Conservation (phyloP, 2,888 invertebrate species). For the Brachyptera putata region DNA sequence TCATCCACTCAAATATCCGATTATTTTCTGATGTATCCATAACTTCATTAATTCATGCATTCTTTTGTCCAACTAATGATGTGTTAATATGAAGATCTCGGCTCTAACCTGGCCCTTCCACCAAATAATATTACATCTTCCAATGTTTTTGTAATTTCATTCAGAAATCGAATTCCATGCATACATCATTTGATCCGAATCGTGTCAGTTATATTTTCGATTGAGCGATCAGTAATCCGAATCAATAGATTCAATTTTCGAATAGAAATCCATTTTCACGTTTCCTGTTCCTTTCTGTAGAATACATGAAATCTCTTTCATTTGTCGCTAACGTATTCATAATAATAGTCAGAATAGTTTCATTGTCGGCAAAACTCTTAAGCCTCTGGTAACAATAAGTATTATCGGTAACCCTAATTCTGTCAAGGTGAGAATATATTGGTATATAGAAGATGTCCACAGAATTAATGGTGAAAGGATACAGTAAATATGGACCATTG, state of each 20-base stretch:
- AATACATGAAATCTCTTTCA: neutral
- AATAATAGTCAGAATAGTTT: neutral
- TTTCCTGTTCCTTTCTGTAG: neutral
- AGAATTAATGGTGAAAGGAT: slow-evolving; percentile 11
- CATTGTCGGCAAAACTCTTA: slow-evolving; percentile 2
- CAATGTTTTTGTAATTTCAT: too few relatives aligned
- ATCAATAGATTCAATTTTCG: too few relatives aligned
- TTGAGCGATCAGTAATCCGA: too few relatives aligned
- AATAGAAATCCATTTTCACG: slow-evolving; percentile 8
- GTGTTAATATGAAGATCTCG: too few relatives aligned
- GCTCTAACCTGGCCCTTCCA: too few relatives aligned
- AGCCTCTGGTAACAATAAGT: too few relatives aligned
- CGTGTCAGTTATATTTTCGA: neutral
- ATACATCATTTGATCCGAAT: neutral
- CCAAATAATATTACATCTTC: too few relatives aligned
- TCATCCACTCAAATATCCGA: too few relatives aligned
- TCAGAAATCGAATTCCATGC: neutral
- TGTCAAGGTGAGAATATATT: slow-evolving; percentile 15
- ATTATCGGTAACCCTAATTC: neutral
- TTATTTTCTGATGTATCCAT: too few relatives aligned
- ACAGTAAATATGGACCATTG: slow-evolving; percentile 13
- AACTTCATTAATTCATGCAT: too few relatives aligned
- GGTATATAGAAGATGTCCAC: slow-evolving; percentile 16
- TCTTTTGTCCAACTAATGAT: too few relatives aligned
- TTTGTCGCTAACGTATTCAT: neutral